These are phyloP conservation scores for Salmo trutta DNA, from an alignment of 2,797 vertebrate genomes.

Conservation along the genomic window DNA sequence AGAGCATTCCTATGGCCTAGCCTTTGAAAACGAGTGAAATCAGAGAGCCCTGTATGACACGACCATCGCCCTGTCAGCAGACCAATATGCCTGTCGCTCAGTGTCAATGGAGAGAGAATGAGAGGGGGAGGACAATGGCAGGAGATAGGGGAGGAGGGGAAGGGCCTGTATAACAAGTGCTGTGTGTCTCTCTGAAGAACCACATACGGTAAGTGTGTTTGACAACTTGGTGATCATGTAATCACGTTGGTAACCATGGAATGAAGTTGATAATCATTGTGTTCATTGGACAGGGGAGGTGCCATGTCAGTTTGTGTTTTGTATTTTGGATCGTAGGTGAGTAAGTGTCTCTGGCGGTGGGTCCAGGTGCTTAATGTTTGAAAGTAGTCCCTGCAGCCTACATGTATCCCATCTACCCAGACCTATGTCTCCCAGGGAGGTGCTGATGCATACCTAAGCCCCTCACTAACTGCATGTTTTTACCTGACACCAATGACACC, in stretches of 20 bases:
- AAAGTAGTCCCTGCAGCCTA: background rate
- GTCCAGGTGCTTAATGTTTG: background rate
- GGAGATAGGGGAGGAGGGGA: background rate
- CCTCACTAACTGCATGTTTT: background rate
- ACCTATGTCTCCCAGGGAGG: background rate
- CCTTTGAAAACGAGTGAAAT: slow-evolving; percentile 37
- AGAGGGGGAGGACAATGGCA: background rate
- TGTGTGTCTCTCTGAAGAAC: background rate
- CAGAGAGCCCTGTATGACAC: slow-evolving; percentile 22
- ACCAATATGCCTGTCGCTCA: slow-evolving; percentile 24
- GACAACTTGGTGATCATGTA: background rate
- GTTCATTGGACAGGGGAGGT: background rate
- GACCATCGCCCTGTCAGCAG: slow-evolving; percentile 21
- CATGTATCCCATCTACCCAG: background rate
- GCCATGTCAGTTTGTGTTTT: background rate
- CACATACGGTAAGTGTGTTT: background rate
- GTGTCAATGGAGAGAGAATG: slow-evolving; percentile 12
- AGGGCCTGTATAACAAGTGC: background rate
- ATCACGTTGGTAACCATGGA: background rate
- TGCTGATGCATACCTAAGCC: background rate
- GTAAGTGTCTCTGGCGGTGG: background rate
- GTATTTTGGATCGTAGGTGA: background rate
- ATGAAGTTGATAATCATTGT: background rate
- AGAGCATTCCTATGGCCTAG: slow-evolving; percentile 31
- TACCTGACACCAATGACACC: slow-evolving; percentile 22